Base-by-base conservation (phyloP, 1,140 invertebrate genomes). In the Zaprionus ghesquierei region DNA sequence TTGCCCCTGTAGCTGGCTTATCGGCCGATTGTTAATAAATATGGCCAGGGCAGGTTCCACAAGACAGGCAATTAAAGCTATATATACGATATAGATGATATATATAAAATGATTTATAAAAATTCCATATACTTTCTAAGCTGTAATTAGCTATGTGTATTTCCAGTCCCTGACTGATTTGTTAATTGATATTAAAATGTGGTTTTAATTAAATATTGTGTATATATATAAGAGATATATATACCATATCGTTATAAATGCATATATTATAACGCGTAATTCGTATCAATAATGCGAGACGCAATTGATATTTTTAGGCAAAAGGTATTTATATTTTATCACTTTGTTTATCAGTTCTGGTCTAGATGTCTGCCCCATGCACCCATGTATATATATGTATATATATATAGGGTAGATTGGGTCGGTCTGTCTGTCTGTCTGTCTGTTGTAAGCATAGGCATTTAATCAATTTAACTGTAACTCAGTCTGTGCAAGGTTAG, bases 241-340 rank as follows among this genome's bases (percentile, higher is more conserved):
- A 38, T 38, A 38, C 5, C n/a, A 41, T 41, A n/a, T 41, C 27
- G 46, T 49, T 9, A n/a, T 35, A 29, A 54, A 56, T 78, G 44
- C 20, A 53, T 75, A 54, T 70, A 77, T 74, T 77, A 85, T 77
- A 81, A 75, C 51, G 77, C 81, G 81, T 86, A 81, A 85, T 85
- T 60, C 56, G 29, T 69, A 76, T 85, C 60, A 63, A 56, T 75
- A 81, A 73, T 79, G 75, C 81, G 74, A n/a, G n/a, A 59, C 81
- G 81, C 77, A 86, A 41, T 77, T 74, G 27, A 31, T 61, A 69
- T 73, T 75, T 74, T 80, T 70, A 60, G 77, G 64, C 51, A 63
- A n/a, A n/a, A 55, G 81, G 77, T 81, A 86, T 81, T 75, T 53
- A 62, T 85, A 62, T 85, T 85, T 85, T 85, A 85, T 86, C 81